Evolutionary conservation across 2,113 vertebrate species (phyloP), one percentile per base, ranked within the genome.

Genomic region (Erythrocercus mccallii): DNA sequence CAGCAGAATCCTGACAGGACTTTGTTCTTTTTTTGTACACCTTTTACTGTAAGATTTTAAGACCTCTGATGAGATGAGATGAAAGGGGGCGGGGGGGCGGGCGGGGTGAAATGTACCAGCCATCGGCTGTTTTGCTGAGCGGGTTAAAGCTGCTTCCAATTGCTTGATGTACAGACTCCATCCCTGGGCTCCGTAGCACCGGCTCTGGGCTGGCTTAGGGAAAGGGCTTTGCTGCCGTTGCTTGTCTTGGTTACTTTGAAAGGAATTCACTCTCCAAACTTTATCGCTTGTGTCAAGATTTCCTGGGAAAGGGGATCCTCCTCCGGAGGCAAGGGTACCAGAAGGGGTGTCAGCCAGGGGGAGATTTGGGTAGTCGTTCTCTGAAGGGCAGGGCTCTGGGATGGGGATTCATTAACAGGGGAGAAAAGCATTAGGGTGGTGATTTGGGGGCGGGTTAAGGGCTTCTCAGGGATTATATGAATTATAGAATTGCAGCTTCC

Each of bases 31-130:
- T 97, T 97, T 97, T 97, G 96, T 96, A 97, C 91, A 97, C 96
- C 97, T 97, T 96, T 97, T 98, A 98, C 98, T 98, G 98, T 98
- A 98, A 97, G 97, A 97, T 98, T 97, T 97, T 97, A 96, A 97
- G 98, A 98, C 97, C 97, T 97, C 97, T 90, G 91, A 94, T 86
- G 95, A 94, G 88, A 90, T 56, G 82, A 51, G 86, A 88, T 56
- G 86, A 48, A 79, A 45, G 48, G 82, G 84, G 84, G 56, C 0
- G 37, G 45, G 30, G 30, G 53, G 87, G 37, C 0, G 57, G 76
- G 61, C 0, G 10, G 90, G 79, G 74, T 81, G 82, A 88, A 51
- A 76, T 0, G 62, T 61, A 82, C 74, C 85, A 8, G 95, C 92
- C 86, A 68, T 81, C 5, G 56, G 96, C 94, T 81, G 92, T 68